These are phyloP conservation scores for Ascidia mentula DNA, from an alignment of 23 tunicate species.

Conservation along the genomic window DNA sequence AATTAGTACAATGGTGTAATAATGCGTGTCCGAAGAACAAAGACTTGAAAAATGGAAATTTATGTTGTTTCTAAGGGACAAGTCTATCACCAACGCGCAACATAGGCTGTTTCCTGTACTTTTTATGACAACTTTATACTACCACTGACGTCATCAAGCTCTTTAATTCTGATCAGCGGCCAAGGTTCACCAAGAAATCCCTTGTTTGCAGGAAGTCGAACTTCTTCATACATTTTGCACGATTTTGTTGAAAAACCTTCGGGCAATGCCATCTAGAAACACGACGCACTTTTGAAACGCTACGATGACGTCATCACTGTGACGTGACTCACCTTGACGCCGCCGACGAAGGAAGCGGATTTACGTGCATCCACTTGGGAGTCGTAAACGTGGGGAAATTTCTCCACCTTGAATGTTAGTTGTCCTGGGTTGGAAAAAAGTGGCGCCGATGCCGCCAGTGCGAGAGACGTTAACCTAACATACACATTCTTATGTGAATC, in stretches of 20 bases:
- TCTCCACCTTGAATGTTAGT: constrained; percentile 7
- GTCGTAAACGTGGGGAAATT: constrained; percentile 69
- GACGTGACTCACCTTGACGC: constrained; percentile 43
- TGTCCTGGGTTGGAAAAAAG: constrained; percentile 11
- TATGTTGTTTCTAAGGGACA: too few relatives aligned
- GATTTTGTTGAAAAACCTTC: constrained; percentile 64
- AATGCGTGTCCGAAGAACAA: too few relatives aligned
- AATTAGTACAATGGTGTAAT: too few relatives aligned
- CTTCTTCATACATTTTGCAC: constrained; percentile 65
- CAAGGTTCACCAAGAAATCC: constrained; percentile 40
- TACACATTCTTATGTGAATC: too few relatives aligned
- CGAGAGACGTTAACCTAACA: constrained; percentile 35
- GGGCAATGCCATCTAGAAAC: constrained; percentile 79
- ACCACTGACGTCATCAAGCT: constrained; percentile 71
- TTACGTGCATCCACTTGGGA: constrained; percentile 29
- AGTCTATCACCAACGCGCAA: too few relatives aligned
- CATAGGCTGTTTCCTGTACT: too few relatives aligned
- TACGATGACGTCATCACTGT: not conserved
- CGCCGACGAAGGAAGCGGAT: constrained; percentile 73
- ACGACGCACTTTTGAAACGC: not conserved
- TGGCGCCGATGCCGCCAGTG: constrained; percentile 55
- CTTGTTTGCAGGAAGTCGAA: constrained; percentile 62
- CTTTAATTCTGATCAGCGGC: constrained; percentile 60
- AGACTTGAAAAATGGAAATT: too few relatives aligned
- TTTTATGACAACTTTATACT: not conserved